Percentiles rank a stretch among this genome's conserved stretches.
These are phyloP conservation scores for Tetropium fuscum DNA, from an alignment of 2,888 invertebrate species.

Conservation along the genomic window DNA sequence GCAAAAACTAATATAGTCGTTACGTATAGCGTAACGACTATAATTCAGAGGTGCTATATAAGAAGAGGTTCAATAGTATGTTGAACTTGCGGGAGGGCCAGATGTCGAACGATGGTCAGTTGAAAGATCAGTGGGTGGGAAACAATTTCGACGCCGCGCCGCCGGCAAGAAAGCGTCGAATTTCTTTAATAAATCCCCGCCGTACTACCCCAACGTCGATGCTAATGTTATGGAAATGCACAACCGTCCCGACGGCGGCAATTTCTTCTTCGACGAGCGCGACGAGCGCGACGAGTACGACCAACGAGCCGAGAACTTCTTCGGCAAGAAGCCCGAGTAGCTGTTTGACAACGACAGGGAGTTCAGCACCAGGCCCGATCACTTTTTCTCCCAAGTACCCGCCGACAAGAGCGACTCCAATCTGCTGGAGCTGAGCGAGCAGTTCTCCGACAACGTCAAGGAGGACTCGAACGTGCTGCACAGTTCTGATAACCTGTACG, in stretches of 20 bases:
- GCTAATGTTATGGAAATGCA: constrained; percentile 36
- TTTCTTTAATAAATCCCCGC: constrained; percentile 35
- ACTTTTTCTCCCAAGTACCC: constrained; percentile 42
- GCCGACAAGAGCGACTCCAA: constrained; percentile 31
- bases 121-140: constrained; percentile 43
- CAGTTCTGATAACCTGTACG: constrained; percentile 46
- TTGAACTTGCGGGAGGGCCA: constrained; percentile 48
- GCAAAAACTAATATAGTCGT: too few relatives aligned
- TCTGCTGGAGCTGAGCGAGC: constrained; percentile 34
- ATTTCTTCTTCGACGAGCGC: constrained; percentile 34
- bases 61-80: constrained; percentile 55
- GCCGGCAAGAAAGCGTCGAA: constrained; percentile 28
- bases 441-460: constrained; percentile 50
- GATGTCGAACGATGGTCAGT: constrained; percentile 31
- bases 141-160: constrained; percentile 22
- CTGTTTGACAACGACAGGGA: constrained; percentile 35
- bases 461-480: constrained; percentile 36
- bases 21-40: too few relatives aligned
- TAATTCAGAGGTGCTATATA: too few relatives aligned
- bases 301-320: constrained; percentile 37
- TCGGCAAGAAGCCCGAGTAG: constrained; percentile 35
- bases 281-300: constrained; percentile 40
- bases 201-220: constrained; percentile 48
- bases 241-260: constrained; percentile 3
- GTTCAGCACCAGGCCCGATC: constrained; percentile 44